Conservation (phyloP, 2,113 vertebrate genomes). For the Proterorhinus semilunaris region DNA sequence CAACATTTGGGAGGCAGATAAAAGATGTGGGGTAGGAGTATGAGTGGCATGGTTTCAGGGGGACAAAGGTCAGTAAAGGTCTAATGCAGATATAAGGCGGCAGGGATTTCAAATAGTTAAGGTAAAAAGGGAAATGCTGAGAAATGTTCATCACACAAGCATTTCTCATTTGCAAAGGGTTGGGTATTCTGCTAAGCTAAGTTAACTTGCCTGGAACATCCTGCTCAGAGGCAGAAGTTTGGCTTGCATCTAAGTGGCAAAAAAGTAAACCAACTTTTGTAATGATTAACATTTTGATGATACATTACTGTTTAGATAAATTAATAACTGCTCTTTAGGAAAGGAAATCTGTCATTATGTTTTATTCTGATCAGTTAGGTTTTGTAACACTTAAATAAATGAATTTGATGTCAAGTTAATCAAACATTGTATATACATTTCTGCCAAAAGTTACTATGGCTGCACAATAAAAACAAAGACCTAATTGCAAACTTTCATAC, state of each 20-base stretch:
- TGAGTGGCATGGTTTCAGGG: slow-evolving; percentile 19
- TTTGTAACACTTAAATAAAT: no score
- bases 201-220: slow-evolving; percentile 69
- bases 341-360: no score
- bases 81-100: slow-evolving; percentile 27
- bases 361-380: no score
- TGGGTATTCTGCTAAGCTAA: slow-evolving; percentile 8
- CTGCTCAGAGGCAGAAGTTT: slow-evolving; percentile 45
- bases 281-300: background rate
- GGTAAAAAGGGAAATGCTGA: background rate
- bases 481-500: no score
- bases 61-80: slow-evolving; percentile 4
- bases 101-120: background rate
- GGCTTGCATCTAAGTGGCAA: slow-evolving; percentile 48
- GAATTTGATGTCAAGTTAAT: no score
- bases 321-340: no score
- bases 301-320: background rate
- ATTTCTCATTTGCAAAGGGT: background rate
- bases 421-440: no score
- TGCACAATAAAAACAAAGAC: no score
- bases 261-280: slow-evolving; percentile 5
- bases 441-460: no score
- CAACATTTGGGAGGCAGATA: slow-evolving; percentile 48
- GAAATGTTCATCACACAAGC: background rate
- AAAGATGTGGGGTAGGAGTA: slow-evolving; percentile 44